Evolutionary conservation across 2,113 vertebrate genomes (phyloP).

Genomic region (Sterrhoptilus dennistouni): DNA sequence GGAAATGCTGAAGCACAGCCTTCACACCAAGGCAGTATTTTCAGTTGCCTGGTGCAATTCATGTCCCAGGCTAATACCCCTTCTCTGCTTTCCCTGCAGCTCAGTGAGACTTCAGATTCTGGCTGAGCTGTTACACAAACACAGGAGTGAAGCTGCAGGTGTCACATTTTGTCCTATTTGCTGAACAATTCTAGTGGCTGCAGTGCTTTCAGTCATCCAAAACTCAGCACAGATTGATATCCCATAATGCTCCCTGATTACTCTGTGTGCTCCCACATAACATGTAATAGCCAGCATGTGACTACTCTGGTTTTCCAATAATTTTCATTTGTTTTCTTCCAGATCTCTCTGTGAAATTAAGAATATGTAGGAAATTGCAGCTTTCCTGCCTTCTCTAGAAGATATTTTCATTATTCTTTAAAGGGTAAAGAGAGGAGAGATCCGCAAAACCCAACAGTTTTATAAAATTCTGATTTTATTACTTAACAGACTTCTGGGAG

Average conservation of each 20-base stretch:
- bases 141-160: not conserved
- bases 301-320: not conserved
- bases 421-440: not conserved
- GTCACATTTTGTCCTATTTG: not conserved
- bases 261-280: rapidly evolving
- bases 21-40: not conserved
- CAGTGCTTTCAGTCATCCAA: not conserved
- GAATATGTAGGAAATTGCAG: not conserved
- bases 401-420: not conserved
- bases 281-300: not conserved
- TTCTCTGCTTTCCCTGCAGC: not conserved
- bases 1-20: not conserved
- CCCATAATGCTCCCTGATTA: not conserved
- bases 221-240: not conserved
- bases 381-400: not conserved
- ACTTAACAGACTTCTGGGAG: no score
- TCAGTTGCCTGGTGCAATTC: not conserved
- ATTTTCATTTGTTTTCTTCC: not conserved
- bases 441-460: not conserved
- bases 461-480: not conserved
- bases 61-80: rapidly evolving
- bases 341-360: not conserved
- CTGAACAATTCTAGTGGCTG: not conserved
- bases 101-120: not conserved
- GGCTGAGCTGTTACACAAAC: not conserved